Conservation (phyloP, 2,113 vertebrate species). For the Indri indri region DNA sequence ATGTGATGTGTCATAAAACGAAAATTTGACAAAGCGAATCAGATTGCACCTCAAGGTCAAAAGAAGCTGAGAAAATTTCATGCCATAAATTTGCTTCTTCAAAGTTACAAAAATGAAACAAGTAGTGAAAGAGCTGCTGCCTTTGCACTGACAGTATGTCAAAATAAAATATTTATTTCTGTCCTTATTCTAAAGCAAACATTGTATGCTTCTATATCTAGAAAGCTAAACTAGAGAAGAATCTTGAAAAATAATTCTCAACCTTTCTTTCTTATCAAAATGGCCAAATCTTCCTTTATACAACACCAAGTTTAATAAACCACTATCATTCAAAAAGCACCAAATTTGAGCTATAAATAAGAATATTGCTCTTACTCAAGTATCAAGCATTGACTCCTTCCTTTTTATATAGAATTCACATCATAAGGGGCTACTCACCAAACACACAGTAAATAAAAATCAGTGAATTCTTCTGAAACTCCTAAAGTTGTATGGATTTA, state of each 20-base stretch:
- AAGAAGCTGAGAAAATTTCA: neutral
- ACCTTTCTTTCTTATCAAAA: conserved; percentile 28
- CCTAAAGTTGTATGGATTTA: neutral
- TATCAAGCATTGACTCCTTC: neutral
- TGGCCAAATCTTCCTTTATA: neutral
- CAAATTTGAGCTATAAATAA: conserved; percentile 28
- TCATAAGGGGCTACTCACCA: neutral
- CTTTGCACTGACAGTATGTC: neutral
- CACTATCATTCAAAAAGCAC: neutral
- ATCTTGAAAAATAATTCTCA: conserved; percentile 29
- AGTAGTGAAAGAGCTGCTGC: neutral
- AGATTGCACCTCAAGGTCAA: conserved; percentile 76
- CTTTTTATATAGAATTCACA: conserved; percentile 39
- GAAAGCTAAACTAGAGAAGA: conserved; percentile 27
- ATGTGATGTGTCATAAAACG: conserved; percentile 72
- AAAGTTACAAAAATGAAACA: conserved; percentile 41
- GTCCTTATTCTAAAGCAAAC: conserved; percentile 15
- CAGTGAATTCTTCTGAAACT: conserved; percentile 20
- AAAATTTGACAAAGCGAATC: conserved; percentile 72
- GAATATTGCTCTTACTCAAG: conserved; percentile 25
- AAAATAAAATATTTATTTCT: conserved; percentile 54
- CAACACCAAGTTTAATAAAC: conserved; percentile 9
- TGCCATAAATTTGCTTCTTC: conserved; percentile 36
- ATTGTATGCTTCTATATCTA: neutral
- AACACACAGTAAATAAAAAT: conserved; percentile 37